These are phyloP conservation scores for Geodia barretti DNA, from an alignment of 37 sponge, comb jelly and placozoan genomes.

Conservation along the genomic window DNA sequence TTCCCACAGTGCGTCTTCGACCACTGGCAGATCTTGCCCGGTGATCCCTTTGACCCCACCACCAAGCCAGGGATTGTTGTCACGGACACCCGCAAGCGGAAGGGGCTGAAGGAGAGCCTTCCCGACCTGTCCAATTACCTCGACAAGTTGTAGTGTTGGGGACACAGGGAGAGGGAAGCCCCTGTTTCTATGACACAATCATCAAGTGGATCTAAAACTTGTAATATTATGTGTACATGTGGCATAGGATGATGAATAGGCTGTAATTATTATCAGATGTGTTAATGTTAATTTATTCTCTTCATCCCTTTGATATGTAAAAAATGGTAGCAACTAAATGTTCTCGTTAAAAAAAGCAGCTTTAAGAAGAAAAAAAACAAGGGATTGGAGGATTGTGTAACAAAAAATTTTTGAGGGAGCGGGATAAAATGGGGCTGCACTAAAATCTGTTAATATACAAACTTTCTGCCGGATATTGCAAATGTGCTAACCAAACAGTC, in stretches of 20 bases:
- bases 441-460: too few relatives aligned
- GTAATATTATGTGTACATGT: neutral
- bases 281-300: neutral
- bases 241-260: neutral
- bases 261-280: neutral
- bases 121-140: constrained; percentile 88
- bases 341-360: too few relatives aligned
- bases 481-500: too few relatives aligned
- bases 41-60: constrained; percentile 71
- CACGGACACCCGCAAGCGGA: constrained; percentile 89
- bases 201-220: neutral
- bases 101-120: constrained; percentile 87
- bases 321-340: too few relatives aligned
- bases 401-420: too few relatives aligned
- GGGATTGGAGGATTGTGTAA: too few relatives aligned
- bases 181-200: neutral
- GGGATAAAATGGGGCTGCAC: too few relatives aligned
- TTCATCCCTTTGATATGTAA: too few relatives aligned
- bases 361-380: too few relatives aligned
- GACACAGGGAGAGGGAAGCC: too few relatives aligned
- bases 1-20: constrained; percentile 99
- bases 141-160: constrained; percentile 88
- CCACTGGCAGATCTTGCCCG: constrained; percentile 91
- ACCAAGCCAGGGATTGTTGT: constrained; percentile 78
- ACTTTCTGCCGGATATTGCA: too few relatives aligned